Base-by-base conservation (phyloP, 2,797 vertebrate genomes). In the Alauda arvensis region DNA sequence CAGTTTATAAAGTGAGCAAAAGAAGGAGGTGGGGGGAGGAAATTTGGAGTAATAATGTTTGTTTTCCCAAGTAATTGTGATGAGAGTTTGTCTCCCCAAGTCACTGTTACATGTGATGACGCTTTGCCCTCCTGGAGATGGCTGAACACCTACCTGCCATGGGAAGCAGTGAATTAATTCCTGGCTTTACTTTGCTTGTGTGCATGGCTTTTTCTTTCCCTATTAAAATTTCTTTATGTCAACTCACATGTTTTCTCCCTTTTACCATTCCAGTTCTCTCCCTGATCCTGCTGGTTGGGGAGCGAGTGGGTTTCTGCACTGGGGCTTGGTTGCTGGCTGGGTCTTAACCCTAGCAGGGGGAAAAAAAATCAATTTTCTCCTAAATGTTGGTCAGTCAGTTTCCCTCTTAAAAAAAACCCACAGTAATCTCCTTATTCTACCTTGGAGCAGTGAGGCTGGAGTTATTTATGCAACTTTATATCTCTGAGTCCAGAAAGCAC, bases 381-480 rank as follows among this genome's bases (percentile, higher is more conserved):
- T 4, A 24, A 71, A 75, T 84, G 75, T 9, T 10, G 7, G 8
- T 33, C 45, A 71, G 43, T 39, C 53, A 40, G 6, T 37, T 87
- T 91, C 34, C 9, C 14, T 74, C 53, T 77, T 46, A 42, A 8
- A 45, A 45, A 45, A 21, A 45, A 45, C 43, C 45, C 24, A 21
- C 18, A 29, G 57, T 95, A 72, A 89, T 90, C 51, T 80, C 25
- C 20, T 87, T 68, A 88, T 72, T 65, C 48, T 88, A 55, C 28
- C 45, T 78, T 76, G n/a, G 23, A 84, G 48, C 34, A 51, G 43
- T 53, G 40, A 83, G 68, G 13, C 43, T 80, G 68, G 26, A 43
- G 48, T 91, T 94, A 81, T 87, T 95, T 95, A 80, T 80, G 48
- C 34, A 71, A 57, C 23, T 42, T 77, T 28, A 15, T 70, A 76